Evolutionary conservation across 2,113 vertebrate species (phyloP).

Genomic region (Mesitornis unicolor): DNA sequence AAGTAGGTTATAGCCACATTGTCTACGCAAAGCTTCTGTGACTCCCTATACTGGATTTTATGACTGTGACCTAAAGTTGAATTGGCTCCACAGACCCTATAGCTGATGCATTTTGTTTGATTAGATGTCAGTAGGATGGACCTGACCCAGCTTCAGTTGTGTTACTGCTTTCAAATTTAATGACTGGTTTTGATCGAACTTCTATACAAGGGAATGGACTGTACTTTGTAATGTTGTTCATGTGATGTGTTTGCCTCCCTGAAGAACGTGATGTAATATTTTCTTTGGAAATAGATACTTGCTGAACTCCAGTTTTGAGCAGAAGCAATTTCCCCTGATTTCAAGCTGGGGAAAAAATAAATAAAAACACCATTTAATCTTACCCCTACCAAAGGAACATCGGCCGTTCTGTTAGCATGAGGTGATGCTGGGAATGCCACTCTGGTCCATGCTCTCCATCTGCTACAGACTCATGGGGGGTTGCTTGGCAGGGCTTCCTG

Average conservation of each 20-base stretch:
- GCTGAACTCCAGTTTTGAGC: background rate
- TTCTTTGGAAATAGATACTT: background rate
- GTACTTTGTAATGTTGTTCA: background rate
- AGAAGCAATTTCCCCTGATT: background rate
- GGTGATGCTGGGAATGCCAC: background rate
- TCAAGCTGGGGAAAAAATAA: background rate
- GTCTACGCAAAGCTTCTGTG: background rate
- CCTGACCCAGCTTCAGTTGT: background rate
- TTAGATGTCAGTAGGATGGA: background rate
- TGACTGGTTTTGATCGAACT: background rate
- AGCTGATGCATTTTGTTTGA: accelerated
- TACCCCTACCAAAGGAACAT: too few relatives aligned
- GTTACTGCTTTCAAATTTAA: background rate
- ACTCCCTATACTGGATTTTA: background rate
- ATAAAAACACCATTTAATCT: background rate
- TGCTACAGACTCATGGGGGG: background rate
- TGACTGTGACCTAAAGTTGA: background rate
- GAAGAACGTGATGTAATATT: background rate
- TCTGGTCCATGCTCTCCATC: background rate
- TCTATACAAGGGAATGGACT: accelerated
- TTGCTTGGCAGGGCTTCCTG: background rate
- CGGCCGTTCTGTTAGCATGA: background rate
- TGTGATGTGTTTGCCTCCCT: accelerated
- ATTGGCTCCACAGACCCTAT: background rate
- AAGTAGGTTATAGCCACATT: accelerated